Base-by-base conservation (phyloP, 2,113 vertebrate genomes). In the Dipodomys spectabilis region DNA sequence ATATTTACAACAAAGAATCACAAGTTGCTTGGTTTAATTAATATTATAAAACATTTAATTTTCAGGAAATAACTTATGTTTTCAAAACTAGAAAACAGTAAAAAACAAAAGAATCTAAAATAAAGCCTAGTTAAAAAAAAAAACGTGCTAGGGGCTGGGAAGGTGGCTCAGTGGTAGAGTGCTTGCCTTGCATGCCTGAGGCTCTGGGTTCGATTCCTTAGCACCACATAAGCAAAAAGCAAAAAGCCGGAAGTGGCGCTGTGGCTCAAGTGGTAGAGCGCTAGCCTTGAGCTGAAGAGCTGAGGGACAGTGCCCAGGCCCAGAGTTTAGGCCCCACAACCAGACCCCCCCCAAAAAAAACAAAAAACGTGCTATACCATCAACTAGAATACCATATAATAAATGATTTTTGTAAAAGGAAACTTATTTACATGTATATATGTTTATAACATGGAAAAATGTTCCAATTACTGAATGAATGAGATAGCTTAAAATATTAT, bases 21-120 rank as follows among this genome's bases (percentile, higher is more conserved):
- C 1, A 92, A 71, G 8, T 73, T 91, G 11, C 30, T 90, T 32
- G 71, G 18, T 84, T 94, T 91, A 75, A 85, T 88, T 78, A 94
- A 86, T 44, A 83, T 5, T 88, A 15, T 53, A 83, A 85, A 90
- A 94, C 23, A 83, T 39, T 91, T 78, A 92, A 71, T 35, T 91
- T 96, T 25, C 11, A 75, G 30, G 39, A 85, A 49, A 79, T 60
- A 62, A 74, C 64, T 27, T 15, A 84, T 28, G 32, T 87, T 92
- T 82, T 82, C 60, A 81, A 84, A 91, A 82, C 13, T 67, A 20
- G 32, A 39, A 91, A 96, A 72, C 45, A 71, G 23, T 39, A 87
- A 77, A 91, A 2, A 77, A 77, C 4, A 69, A 68, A 89, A 77
- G 81, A 72, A 87, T 49, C 10, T 16, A 71, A 91, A 93, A 35